Conservation (phyloP, 1,140 invertebrate genomes). For the Palaemon carinicauda region DNA sequence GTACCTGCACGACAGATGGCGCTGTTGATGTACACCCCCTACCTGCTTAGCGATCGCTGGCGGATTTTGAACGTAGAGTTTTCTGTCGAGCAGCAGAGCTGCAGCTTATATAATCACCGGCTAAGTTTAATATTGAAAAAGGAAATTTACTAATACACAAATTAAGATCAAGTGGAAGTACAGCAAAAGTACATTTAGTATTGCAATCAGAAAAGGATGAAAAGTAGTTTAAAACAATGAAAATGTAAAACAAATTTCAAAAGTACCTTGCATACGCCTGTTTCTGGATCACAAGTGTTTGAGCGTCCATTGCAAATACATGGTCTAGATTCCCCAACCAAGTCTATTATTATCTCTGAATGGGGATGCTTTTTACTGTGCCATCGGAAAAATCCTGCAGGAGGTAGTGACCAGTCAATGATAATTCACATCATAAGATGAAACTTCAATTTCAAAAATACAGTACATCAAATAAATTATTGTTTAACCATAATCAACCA, state of each 20-base stretch:
- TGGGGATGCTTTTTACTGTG: conserved; percentile 68
- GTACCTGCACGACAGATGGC: too few species aligned
- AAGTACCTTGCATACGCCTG: conserved; percentile 83
- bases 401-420: background rate
- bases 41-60: too few species aligned
- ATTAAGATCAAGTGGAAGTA: too few species aligned
- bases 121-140: too few species aligned
- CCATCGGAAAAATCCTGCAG: conserved; percentile 80
- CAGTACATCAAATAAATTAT: too few species aligned
- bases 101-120: too few species aligned
- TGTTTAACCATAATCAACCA: too few species aligned
- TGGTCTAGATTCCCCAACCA: conserved; percentile 81
- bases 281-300: conserved; percentile 80
- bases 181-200: background rate
- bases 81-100: too few species aligned
- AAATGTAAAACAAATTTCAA: background rate
- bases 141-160: background rate
- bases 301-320: conserved; percentile 87
- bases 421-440: background rate
- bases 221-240: too few species aligned
- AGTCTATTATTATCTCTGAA: conserved; percentile 72
- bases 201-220: background rate
- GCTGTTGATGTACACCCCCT: too few species aligned
- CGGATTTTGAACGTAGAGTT: too few species aligned
- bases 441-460: background rate